These are phyloP conservation scores for Caenorhabditis sp. DNA, from an alignment of 2,888 invertebrate species.

Conservation along the genomic window DNA sequence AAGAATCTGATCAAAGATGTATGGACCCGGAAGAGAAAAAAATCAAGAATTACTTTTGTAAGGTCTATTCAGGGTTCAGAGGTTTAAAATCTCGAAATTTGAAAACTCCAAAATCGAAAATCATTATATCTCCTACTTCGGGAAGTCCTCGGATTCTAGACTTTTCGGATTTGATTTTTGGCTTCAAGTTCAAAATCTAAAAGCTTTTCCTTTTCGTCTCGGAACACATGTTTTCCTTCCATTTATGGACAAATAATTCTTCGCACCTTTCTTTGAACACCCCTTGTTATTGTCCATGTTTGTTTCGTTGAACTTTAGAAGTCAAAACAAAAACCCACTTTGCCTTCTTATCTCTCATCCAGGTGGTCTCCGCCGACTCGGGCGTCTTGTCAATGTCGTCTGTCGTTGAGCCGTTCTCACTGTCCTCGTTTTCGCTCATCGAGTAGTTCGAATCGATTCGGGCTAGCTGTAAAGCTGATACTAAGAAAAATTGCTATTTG, in stretches of 20 bases:
- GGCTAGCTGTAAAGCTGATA: conserved; percentile 53
- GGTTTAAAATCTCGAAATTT: no score
- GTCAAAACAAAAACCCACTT: conserved; percentile 47
- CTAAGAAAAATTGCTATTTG: no score
- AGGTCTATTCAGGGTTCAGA: neutral
- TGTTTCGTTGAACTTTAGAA: conserved; percentile 23
- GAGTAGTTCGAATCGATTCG: conserved; percentile 58
- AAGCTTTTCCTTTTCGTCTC: neutral
- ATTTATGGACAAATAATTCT: neutral
- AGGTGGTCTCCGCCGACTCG: conserved; percentile 66
- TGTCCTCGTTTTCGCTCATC: conserved; percentile 50
- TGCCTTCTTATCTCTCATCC: conserved; percentile 68
- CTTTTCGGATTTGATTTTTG: no score
- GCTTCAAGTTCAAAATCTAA: no score
- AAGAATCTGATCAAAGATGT: conserved; percentile 21
- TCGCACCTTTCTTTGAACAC: conserved; percentile 6
- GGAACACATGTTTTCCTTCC: conserved; percentile 1
- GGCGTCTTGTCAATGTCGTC: conserved; percentile 49
- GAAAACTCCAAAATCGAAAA: no score
- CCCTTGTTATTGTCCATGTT: neutral
- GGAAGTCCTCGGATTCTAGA: no score
- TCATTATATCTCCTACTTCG: no score
- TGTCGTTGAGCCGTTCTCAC: conserved; percentile 47
- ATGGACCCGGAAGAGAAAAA: conserved; percentile 9
- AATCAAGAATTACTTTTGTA: neutral